Evolutionary conservation across 1,140 invertebrate genomes (phyloP), one percentile per base, ranked within the genome.

Genomic region (Tetramorium alpestre): DNA sequence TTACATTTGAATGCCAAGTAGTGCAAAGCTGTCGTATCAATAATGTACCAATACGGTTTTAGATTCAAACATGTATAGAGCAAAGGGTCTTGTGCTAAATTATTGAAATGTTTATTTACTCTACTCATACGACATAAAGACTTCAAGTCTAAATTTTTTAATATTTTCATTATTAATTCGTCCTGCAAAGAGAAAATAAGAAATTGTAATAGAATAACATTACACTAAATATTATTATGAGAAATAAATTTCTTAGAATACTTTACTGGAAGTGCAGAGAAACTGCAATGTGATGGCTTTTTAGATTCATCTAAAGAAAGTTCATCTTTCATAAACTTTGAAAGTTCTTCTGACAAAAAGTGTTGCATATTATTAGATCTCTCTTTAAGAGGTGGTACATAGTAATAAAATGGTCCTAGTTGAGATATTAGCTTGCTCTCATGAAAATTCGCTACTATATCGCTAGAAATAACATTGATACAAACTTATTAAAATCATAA

Each of bases 1-100:
- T 96, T 96, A 93, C 97, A 98, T 82, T 97, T 95, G 16, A 91
- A 87, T 22, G 93, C 90, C 49, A 97, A 94, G 89, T 90, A 95
- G 65, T 95, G 91, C 64, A 97, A 92, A 41, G 96, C 97, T 87
- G 92, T 91, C 47, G 96, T 94, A 89, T 96, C 94, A 58, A 97
- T 96, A 88, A 96, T 96, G 90, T 97, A 93, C 97, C 97, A 97
- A 91, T 97, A 97, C 0, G 96, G 96, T 93, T 98, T 97, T 28
- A 99, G 95, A 95, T 98, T 98, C 6, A 99, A 95, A 92, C 97
- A 97, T 85, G 96, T 97, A 91, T 98, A 99, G 0, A 98, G 96
- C 22, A 97, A 94, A 51, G 97, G 96, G 94, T 99, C 98, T 56
- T 96, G 96, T 13, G 98, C 97, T 65, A 98, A 96, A 72, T 97